Evolutionary conservation across 2,113 vertebrate species (phyloP), one percentile per base, ranked within the genome.

Genomic region (Parus major): DNA sequence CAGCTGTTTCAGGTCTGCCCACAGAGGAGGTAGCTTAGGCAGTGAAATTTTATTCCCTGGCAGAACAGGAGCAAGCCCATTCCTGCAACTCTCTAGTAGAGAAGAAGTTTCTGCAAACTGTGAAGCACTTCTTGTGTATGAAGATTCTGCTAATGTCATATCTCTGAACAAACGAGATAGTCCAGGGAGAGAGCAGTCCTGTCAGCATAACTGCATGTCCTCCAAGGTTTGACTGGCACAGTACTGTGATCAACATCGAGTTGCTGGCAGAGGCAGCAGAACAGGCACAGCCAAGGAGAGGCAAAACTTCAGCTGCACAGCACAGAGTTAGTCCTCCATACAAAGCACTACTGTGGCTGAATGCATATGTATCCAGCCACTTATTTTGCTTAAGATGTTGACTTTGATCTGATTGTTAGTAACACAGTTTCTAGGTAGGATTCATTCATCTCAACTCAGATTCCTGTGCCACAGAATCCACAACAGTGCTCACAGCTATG

Each of bases 1-100:
- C 93, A 91, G 79, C 76, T 91, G 80, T 64, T 83, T 92, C 36
- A 79, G 53, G 35, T 95, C 92, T 84, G 71, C 61, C 72, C 60
- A 88, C 15, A 31, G 88, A 90, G 42, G 46, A 93, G 73, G 76
- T 46, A 50, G 60, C 36, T 81, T 90, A 90, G 73, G 85, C 71
- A 89, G 65, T 88, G 88, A 93, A 90, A 95, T 50, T 85, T 63
- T 78, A 83, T 55, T 93, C 71, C 24, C 21, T 83, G 76, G 63
- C 79, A 83, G 69, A 86, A 41, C 12, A 92, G 63, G 29, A 83
- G 29, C 71, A 86, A 77, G 50, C 35, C 55, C 4, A 5, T 80
- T 93, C 35, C 55, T 88, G 79, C 63, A 83, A 1, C 27, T 89
- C 25, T 39, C 44, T n/a, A n/a, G 33, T 12, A 65, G n/a, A 63